A percentile compares a stretch with the other conserved stretches of the same genome.
These are phyloP conservation scores for Tapirus terrestris DNA, from an alignment of 2,113 vertebrate genomes.

Conservation along the genomic window DNA sequence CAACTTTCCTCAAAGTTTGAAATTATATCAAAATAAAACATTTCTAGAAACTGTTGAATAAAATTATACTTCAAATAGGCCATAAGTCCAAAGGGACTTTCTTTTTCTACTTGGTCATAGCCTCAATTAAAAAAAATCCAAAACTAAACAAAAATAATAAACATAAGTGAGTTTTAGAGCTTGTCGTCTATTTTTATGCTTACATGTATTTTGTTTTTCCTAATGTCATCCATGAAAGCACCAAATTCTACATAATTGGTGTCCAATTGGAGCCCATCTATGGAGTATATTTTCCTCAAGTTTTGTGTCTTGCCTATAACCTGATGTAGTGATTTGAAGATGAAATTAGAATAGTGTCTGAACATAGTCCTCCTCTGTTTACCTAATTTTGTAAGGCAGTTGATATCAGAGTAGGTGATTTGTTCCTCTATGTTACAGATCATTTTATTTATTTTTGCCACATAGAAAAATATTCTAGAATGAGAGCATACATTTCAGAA, in stretches of 20 bases:
- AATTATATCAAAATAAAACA: neutral
- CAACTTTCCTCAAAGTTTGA: neutral
- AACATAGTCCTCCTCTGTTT: neutral
- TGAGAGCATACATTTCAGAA: neutral
- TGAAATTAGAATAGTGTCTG: neutral
- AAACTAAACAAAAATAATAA: conserved; percentile 16
- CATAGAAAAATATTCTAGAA: neutral
- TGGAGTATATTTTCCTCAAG: neutral
- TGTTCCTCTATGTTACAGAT: neutral
- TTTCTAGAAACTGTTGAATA: neutral
- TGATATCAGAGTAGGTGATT: neutral
- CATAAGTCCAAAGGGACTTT: neutral
- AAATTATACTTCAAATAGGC: neutral
- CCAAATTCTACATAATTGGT: neutral
- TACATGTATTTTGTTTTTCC: neutral
- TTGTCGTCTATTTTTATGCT: conserved; percentile 2
- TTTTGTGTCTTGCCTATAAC: neutral
- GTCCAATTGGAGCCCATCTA: neutral
- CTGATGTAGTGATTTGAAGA: neutral
- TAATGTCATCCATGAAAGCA: neutral
- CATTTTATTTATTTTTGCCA: neutral
- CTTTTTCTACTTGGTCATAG: neutral
- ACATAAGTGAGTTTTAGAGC: neutral
- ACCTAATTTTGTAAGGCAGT: neutral
- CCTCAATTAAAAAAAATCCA: neutral